These are phyloP conservation scores for Hydrotaea diabolus DNA, from an alignment of 2,888 invertebrate species.

Conservation along the genomic window DNA sequence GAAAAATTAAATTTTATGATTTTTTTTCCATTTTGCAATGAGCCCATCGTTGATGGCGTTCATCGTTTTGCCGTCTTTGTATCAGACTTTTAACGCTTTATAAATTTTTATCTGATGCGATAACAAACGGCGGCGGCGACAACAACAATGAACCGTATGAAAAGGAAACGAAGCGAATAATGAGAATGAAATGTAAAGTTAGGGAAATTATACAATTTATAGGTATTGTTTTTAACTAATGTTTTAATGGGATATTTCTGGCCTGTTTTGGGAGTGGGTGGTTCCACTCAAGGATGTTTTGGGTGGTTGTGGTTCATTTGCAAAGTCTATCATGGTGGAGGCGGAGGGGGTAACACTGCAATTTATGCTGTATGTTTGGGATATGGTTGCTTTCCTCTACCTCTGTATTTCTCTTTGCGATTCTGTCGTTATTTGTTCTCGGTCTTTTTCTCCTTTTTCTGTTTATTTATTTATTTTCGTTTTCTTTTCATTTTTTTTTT, in stretches of 20 bases:
- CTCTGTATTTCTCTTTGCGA: neutral
- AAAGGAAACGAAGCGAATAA: neutral
- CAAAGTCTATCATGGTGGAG: neutral
- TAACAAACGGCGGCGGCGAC: conserved; percentile 9
- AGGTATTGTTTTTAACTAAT: conserved; percentile 40
- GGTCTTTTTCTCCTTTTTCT: neutral
- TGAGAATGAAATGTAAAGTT: conserved; percentile 10
- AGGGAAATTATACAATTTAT: conserved; percentile 44
- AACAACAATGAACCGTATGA: neutral
- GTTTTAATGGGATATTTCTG: neutral
- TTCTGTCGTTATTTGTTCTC: conserved; percentile 2
- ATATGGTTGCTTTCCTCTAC: neutral
- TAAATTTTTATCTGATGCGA: conserved; percentile 39
- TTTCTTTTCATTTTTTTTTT: neutral
- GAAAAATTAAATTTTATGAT: conserved; percentile 47
- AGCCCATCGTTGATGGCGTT: neutral
- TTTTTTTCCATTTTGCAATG: conserved; percentile 51
- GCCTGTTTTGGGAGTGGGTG: neutral
- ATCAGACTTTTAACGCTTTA: conserved; percentile 50
- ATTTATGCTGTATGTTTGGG: neutral
- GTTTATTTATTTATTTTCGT: conserved; percentile 34
- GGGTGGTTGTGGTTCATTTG: too few species aligned
- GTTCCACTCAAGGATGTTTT: neutral
- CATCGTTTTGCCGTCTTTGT: conserved; percentile 33
- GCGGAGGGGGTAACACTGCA: conserved; percentile 6